These are phyloP conservation scores for Epistrophella euchroma DNA, from an alignment of 2,888 invertebrate genomes.

Conservation along the genomic window DNA sequence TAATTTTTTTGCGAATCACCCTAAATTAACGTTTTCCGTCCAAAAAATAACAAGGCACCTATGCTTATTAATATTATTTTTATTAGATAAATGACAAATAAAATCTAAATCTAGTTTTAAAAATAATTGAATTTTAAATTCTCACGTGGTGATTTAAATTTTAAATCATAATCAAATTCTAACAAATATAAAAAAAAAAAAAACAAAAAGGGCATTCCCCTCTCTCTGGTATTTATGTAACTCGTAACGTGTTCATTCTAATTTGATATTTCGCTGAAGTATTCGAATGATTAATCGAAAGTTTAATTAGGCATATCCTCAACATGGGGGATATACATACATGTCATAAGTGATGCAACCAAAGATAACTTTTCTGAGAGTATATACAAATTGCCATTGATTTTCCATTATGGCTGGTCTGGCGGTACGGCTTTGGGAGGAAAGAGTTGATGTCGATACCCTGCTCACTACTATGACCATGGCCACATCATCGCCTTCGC, in stretches of 20 bases:
- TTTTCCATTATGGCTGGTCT: slow-evolving; percentile 68
- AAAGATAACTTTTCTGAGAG: slow-evolving; percentile 70
- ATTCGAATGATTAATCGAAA: slow-evolving; percentile 76
- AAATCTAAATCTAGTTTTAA: background rate
- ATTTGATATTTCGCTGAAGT: slow-evolving; percentile 70
- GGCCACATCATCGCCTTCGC: slow-evolving; percentile 38
- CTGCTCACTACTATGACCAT: background rate
- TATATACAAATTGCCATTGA: slow-evolving; percentile 73
- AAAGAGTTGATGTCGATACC: background rate
- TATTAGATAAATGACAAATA: too few species aligned
- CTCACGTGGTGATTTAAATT: background rate
- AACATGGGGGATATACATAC: slow-evolving; percentile 62
- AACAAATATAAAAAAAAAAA: slow-evolving; percentile 10
- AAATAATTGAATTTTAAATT: background rate
- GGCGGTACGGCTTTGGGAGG: background rate
- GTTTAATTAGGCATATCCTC: slow-evolving; percentile 76
- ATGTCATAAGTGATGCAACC: slow-evolving; percentile 70
- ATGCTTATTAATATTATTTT: too few species aligned
- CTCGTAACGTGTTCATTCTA: slow-evolving; percentile 27
- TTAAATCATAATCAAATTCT: slow-evolving; percentile 7
- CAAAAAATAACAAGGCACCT: too few species aligned
- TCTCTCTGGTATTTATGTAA: background rate
- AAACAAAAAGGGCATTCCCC: slow-evolving; percentile 9
- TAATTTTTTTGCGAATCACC: too few species aligned
- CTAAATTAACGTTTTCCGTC: too few species aligned